Conservation (phyloP, 2,888 invertebrate species). For the Drosophila greeni region DNA sequence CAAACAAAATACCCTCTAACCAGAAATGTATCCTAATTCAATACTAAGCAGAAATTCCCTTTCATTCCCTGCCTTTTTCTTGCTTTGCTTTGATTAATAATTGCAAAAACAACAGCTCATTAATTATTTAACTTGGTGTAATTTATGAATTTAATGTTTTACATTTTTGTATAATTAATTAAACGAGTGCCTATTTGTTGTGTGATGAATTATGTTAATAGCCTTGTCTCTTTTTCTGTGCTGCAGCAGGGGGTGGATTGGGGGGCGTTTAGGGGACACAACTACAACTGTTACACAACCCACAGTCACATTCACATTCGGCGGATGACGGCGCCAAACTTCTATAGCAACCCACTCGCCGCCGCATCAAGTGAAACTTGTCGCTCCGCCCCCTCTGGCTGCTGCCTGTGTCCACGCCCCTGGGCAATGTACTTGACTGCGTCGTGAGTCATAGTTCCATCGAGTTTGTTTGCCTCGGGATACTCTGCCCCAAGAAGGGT, state of each 20-base stretch:
- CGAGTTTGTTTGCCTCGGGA: conserved; percentile 30
- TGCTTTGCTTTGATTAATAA: conserved; percentile 23
- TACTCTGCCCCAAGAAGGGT: conserved; percentile 21
- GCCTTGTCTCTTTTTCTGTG: conserved; percentile 4
- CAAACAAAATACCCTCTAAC: not conserved
- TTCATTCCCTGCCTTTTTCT: not conserved
- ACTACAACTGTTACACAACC: conserved; percentile 33
- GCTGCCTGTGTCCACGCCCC: conserved; percentile 20
- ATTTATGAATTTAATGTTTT: conserved; percentile 39
- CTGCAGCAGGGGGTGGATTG: not conserved
- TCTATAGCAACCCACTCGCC: conserved; percentile 27
- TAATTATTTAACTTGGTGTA: conserved; percentile 48
- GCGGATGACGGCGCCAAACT: conserved; percentile 28
- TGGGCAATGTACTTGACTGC: conserved; percentile 28
- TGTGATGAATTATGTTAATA: conserved; percentile 44
- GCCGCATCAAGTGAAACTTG: conserved; percentile 33
- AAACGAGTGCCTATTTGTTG: conserved; percentile 48
- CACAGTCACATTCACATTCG: conserved; percentile 23
- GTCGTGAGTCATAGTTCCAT: conserved; percentile 34
- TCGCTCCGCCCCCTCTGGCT: conserved; percentile 7
- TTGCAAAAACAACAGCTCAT: conserved; percentile 23
- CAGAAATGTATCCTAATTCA: conserved; percentile 3
- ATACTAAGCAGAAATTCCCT: conserved; percentile 20
- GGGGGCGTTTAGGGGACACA: not conserved
- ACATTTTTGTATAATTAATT: conserved; percentile 58